phyloP scores from a whole-genome alignment of 2,113 vertebrate genomes.

The Sinosuthora webbiana region DNA sequence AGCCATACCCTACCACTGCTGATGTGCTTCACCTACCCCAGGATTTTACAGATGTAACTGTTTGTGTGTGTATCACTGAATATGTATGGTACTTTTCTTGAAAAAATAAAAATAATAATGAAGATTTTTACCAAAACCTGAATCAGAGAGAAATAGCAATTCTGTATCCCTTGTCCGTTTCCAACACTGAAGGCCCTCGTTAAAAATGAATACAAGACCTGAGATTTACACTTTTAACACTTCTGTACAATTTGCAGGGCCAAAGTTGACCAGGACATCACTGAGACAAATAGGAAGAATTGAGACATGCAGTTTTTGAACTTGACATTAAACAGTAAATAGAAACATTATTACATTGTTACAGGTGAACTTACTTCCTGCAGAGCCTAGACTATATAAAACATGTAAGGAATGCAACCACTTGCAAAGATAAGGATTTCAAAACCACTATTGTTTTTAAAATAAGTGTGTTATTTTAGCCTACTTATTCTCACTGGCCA shows the following conservation, averaged over 20 bases:
- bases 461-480: not conserved
- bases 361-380: not conserved
- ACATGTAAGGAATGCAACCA: rapidly evolving
- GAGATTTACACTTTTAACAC: not conserved
- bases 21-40: not conserved
- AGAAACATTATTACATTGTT: not conserved
- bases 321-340: not conserved
- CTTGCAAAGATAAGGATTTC: not conserved
- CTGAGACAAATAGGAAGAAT: not conserved
- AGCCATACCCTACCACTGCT: not conserved
- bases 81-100: not conserved
- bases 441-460: not conserved
- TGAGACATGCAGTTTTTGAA: not conserved
- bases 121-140: not conserved
- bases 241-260: not conserved
- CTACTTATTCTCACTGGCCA: not conserved
- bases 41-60: not conserved
- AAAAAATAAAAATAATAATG: not conserved
- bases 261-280: not conserved
- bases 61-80: not conserved
- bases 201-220: not conserved
- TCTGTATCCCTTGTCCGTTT: not conserved
- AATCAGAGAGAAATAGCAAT: not conserved
- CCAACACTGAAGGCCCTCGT: not conserved
- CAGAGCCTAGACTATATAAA: not conserved